Conservation (phyloP, 2,888 invertebrate genomes). For the Nemapogon koenigi region DNA sequence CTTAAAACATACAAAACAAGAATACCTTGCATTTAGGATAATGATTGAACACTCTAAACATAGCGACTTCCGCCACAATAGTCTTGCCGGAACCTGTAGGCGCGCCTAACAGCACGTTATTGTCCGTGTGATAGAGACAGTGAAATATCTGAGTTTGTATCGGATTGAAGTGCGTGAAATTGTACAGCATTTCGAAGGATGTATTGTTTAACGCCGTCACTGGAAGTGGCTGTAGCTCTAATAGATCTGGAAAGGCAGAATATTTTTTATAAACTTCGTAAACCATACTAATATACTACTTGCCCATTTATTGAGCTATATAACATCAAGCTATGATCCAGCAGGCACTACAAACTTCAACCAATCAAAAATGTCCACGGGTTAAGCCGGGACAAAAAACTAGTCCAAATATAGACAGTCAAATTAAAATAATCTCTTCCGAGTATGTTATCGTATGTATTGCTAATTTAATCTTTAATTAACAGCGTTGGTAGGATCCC, state of each 20-base stretch:
- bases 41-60: constrained; percentile 87
- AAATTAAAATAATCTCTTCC: too few species aligned
- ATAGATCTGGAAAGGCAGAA: constrained; percentile 67
- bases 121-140: constrained; percentile 92
- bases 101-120: constrained; percentile 92
- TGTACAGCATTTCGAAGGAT: constrained; percentile 81
- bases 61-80: constrained; percentile 96
- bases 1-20: background rate
- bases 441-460: too few species aligned
- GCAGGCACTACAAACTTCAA: too few species aligned
- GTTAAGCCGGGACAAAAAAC: too few species aligned
- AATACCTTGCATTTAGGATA: constrained; percentile 78
- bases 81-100: constrained; percentile 99
- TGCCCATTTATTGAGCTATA: too few species aligned
- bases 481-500: too few species aligned
- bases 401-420: too few species aligned
- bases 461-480: too few species aligned
- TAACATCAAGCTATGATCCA: too few species aligned
- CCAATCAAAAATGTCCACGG: too few species aligned
- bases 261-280: too few species aligned
- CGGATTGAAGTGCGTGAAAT: constrained; percentile 95
- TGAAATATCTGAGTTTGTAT: constrained; percentile 99
- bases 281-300: too few species aligned
- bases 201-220: constrained; percentile 81
- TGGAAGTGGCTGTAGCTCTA: constrained; percentile 91